phyloP scores from a whole-genome alignment of 1,140 invertebrate genomes.

The Brachionus angularis region DNA sequence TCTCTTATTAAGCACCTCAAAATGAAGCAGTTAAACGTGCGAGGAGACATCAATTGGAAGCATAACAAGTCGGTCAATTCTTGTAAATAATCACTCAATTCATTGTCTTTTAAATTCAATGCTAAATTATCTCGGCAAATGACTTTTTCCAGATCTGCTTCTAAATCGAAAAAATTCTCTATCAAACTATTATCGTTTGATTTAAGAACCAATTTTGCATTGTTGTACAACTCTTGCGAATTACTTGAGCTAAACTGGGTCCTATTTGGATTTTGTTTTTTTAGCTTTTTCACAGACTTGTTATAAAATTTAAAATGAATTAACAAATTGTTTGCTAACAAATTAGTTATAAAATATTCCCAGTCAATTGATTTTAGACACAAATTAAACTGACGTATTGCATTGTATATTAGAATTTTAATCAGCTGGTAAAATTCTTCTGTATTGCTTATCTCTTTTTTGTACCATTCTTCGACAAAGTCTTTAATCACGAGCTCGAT shows the following conservation, averaged over 20 bases:
- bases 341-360: conserved; percentile 38
- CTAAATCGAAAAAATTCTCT: conserved; percentile 75
- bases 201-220: neutral
- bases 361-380: conserved; percentile 21
- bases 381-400: neutral
- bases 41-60: conserved; percentile 10
- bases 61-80: conserved; percentile 52
- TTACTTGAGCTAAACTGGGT: neutral
- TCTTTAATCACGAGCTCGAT: conserved; percentile 35
- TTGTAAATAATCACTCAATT: conserved; percentile 53
- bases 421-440: conserved; percentile 14
- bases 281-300: neutral
- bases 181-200: neutral
- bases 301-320: conserved; percentile 25
- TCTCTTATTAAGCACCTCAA: conserved; percentile 58
- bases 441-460: neutral
- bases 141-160: conserved; percentile 74
- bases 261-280: neutral
- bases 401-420: neutral
- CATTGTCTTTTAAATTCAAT: conserved; percentile 72
- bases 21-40: conserved; percentile 8
- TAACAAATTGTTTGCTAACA: conserved; percentile 23
- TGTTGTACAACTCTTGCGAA: neutral
- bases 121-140: conserved; percentile 63
- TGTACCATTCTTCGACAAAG: conserved; percentile 41